Percentiles rank a stretch among this genome's conserved stretches.
phyloP scores from a whole-genome alignment of 2,113 vertebrate species.

The Semicossyphus pulcher region DNA sequence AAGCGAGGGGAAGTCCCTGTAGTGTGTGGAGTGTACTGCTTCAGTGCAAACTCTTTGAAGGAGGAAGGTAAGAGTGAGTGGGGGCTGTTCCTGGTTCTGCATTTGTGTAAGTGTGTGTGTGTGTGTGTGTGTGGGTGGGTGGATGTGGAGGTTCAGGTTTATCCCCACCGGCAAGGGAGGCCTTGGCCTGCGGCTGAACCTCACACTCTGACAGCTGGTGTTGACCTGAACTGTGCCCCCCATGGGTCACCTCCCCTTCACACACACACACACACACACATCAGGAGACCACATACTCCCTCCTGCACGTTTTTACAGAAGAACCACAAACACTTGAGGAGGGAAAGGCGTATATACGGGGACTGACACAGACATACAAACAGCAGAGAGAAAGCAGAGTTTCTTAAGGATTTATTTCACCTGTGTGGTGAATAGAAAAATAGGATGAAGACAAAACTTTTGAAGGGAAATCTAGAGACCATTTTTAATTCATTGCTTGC shows the following conservation, averaged over 20 bases:
- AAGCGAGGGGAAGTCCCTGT: constrained; percentile 66
- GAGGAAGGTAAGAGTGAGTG: constrained; percentile 42
- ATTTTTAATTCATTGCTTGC: constrained; percentile 85
- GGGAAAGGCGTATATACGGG: constrained; percentile 13
- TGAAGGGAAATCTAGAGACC: constrained; percentile 85
- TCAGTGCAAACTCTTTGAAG: constrained; percentile 62
- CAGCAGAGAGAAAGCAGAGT: constrained; percentile 42
- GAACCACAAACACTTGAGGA: constrained; percentile 63
- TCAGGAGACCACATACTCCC: constrained; percentile 31
- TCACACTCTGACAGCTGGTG: constrained; percentile 80
- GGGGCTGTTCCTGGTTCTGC: constrained; percentile 38
- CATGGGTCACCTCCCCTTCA: constrained; percentile 47
- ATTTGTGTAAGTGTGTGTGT: constrained; percentile 4
- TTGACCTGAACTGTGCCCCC: constrained; percentile 76
- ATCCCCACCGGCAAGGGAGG: constrained; percentile 71
- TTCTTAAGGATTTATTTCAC: constrained; percentile 86
- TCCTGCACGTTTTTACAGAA: constrained; percentile 19
- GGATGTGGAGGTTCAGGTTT: constrained; percentile 68
- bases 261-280: constrained; percentile 40
- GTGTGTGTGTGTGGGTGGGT: constrained; percentile 28
- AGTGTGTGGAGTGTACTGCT: constrained; percentile 47
- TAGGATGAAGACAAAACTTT: constrained; percentile 86
- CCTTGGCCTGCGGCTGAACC: constrained; percentile 81
- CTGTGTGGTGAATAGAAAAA: constrained; percentile 85
- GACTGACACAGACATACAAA: constrained; percentile 36